Evolutionary conservation across 1,140 invertebrate genomes (phyloP).

Genomic region (Chymomyza costata): DNA sequence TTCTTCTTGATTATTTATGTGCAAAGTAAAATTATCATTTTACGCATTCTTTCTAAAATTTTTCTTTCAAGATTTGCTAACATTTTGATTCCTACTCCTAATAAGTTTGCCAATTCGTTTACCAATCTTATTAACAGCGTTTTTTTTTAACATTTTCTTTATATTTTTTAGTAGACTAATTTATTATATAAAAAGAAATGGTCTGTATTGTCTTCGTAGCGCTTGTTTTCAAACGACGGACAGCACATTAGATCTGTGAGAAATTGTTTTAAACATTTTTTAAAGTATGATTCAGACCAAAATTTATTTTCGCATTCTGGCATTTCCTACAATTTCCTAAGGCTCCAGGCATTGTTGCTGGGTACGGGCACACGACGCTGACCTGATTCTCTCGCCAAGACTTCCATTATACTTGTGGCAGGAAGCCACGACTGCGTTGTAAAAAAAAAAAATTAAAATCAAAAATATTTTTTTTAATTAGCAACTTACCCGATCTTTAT

Average conservation of each 20-base stretch:
- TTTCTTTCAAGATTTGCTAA: conserved; percentile 19
- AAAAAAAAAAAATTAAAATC: conserved; percentile 31
- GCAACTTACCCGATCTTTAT: conserved; percentile 82
- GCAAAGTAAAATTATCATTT: no score
- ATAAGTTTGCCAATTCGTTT: conserved; percentile 19
- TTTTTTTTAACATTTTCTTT: not conserved
- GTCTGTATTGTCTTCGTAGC: conserved; percentile 41
- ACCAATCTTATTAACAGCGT: conserved; percentile 9
- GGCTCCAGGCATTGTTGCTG: conserved; percentile 76
- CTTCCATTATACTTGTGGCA: conserved; percentile 87
- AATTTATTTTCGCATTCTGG: not conserved
- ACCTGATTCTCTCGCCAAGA: conserved; percentile 85
- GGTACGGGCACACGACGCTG: conserved; percentile 86
- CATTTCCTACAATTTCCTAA: conserved; percentile 67
- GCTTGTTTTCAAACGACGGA: not conserved
- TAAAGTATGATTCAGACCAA: no score
- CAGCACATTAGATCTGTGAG: no score
- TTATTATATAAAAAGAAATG: conserved; percentile 28
- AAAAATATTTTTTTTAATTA: not conserved
- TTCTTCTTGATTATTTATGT: no score
- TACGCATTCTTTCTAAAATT: conserved; percentile 12
- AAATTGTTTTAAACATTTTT: no score
- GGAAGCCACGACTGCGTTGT: conserved; percentile 91
- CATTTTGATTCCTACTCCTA: conserved; percentile 3
- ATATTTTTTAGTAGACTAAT: no score